Evolutionary conservation across 2,888 invertebrate species (phyloP).

Genomic region (Rhagophthalmus giganteus): DNA sequence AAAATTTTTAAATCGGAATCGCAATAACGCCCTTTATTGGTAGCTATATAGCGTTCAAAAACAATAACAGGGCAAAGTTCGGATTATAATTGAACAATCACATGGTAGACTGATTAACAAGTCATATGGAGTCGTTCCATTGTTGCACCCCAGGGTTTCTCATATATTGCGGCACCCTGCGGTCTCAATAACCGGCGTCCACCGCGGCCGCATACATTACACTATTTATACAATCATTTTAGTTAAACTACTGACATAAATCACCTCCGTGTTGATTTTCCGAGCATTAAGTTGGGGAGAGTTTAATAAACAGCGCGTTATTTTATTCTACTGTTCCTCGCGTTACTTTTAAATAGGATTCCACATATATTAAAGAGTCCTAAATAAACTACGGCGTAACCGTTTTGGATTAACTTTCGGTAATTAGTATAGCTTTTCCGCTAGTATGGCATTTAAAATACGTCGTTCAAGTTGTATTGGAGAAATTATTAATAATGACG

Average conservation of each 20-base stretch:
- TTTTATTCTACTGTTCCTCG: constrained; percentile 21
- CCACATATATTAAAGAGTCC: too few relatives aligned
- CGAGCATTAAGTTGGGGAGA: constrained; percentile 32
- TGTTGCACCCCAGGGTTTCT: constrained; percentile 35
- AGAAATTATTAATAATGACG: too few relatives aligned
- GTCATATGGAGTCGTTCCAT: constrained; percentile 35
- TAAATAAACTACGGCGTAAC: too few relatives aligned
- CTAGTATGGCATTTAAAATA: too few relatives aligned
- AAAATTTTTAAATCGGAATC: too few relatives aligned
- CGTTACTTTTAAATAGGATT: constrained; percentile 3
- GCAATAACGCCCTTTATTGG: too few relatives aligned
- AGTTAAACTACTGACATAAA: constrained; percentile 40
- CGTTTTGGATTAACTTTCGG: too few relatives aligned
- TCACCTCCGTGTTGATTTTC: constrained; percentile 42
- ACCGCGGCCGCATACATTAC: constrained; percentile 38
- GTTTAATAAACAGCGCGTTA: constrained; percentile 26
- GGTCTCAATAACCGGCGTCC: constrained; percentile 38
- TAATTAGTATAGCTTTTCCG: too few relatives aligned
- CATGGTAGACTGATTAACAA: constrained; percentile 36
- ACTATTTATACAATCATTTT: constrained; percentile 36
- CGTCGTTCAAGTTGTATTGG: too few relatives aligned
- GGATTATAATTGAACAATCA: constrained; percentile 34
- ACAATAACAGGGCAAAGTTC: constrained; percentile 22
- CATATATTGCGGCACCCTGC: constrained; percentile 41
- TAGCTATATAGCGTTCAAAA: constrained; percentile 4